phyloP scores from a whole-genome alignment of 2,113 vertebrate species.

The Solea senegalensis region DNA sequence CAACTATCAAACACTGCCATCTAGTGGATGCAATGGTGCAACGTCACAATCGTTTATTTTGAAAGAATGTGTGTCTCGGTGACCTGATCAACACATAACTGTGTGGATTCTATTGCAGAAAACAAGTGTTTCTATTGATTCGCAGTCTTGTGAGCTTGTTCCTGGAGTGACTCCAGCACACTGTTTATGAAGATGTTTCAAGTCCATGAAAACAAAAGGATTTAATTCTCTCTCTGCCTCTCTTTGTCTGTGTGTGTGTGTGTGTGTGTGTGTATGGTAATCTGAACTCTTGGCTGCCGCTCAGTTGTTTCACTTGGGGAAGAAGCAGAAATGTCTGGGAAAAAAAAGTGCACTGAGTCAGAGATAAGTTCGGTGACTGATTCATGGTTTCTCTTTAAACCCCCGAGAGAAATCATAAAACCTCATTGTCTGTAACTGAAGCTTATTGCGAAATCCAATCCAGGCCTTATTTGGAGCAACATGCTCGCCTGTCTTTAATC shows the following conservation, averaged over 20 bases:
- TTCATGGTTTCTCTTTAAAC: neutral
- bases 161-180: too few species aligned
- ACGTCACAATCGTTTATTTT: neutral
- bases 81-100: too few species aligned
- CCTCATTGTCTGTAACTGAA: neutral
- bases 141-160: too few species aligned
- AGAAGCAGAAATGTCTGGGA: neutral
- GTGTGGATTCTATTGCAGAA: too few species aligned
- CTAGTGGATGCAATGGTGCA: slow-evolving; percentile 15
- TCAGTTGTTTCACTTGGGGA: neutral
- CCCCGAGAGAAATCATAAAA: neutral
- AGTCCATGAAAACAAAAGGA: too few species aligned
- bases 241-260: neutral
- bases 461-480: too few species aligned
- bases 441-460: too few species aligned
- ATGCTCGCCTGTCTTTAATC: too few species aligned
- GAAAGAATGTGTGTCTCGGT: neutral
- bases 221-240: too few species aligned
- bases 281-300: neutral
- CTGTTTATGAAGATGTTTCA: too few species aligned
- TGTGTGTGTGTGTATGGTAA: neutral
- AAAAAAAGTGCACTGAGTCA: slow-evolving; percentile 1
- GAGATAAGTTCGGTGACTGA: too few species aligned
- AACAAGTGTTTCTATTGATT: too few species aligned
- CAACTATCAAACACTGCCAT: slow-evolving; percentile 30